Base-by-base conservation (phyloP, 2,888 invertebrate species). In the Pimpla rufipes region DNA sequence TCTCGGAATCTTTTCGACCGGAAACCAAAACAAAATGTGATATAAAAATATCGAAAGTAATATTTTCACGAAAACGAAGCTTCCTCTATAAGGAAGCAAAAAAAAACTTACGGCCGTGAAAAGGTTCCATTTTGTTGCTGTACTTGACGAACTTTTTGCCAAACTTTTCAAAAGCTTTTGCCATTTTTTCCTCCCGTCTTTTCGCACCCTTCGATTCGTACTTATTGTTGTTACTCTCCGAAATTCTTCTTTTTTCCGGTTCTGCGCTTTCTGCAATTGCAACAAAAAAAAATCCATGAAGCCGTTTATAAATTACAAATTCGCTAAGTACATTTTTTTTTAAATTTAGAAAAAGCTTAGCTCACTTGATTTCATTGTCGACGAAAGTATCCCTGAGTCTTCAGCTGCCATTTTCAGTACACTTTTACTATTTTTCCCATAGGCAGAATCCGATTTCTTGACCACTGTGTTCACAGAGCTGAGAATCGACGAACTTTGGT, bases 81-180 rank as follows among this genome's bases (percentile, higher is more conserved):
- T n/a, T n/a, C n/a, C n/a, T n/a, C n/a, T n/a, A n/a, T n/a, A n/a
- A n/a, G n/a, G n/a, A n/a, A n/a, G n/a, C n/a, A n/a, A n/a, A n/a
- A n/a, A n/a, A n/a, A n/a, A n/a, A 68, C 59, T 62, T 16, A 80
- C 80, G 59, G 21, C 67, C 55, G 13, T 55, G n/a, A n/a, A 4
- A 62, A 11, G 18, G 18, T 42, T 21, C 23, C 35, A 71, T 79
- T 45, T 81, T 29, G 2, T 21, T 67, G 2, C 18, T 68, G 2
- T 86, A 66, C 0, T 3, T 52, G 1, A 50, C 29, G 8, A 89
- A 83, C 5, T 81, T 73, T 16, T 45, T 23, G 13, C 73, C 79
- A 47, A 88, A 85, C 42, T 70, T 37, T 1, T 57, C 37, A 7
- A 89, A 74, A 10, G 85, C 83, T 5, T 62, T 80, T n/a, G 59